Base-by-base conservation (phyloP, 1,140 invertebrate species). In the Lordiphosa stackelbergi region DNA sequence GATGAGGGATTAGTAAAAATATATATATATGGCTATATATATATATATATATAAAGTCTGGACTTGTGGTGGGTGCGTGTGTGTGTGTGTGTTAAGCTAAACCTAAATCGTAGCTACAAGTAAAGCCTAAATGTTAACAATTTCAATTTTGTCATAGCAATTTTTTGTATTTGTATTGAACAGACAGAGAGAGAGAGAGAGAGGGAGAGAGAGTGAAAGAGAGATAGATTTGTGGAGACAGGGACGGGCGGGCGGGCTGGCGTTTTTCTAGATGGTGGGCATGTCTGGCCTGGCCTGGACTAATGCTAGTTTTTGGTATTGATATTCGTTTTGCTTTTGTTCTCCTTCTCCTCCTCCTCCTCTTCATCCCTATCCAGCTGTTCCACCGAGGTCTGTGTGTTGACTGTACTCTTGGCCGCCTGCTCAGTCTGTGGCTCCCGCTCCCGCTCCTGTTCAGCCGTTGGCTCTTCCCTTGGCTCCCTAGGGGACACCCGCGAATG, bases 271-370 rank as follows among this genome's bases (percentile, higher is more conserved):
- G 70, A 35, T 19, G 31, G 13, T 24, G 37, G 56, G 56, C 56
- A 45, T 77, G 5, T 40, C 65, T 9, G 65, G 43, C 68, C 61
- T 66, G 41, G 70, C 69, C 54, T 61, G 28, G 28, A 71, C 66
- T 54, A 48, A 34, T 60, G 46, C 71, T 78, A 78, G 66, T 78
- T 74, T 73, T 78, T 66, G 70, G 73, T 68, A 72, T 85, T 37
- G 53, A 68, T 61, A 69, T 85, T 53, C 71, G 41, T 47, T 22
- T 79, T 65, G 19, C 62, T 66, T 34, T 61, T 61, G 35, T 73
- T 72, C 58, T 59, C 70, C 60, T 46, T 86, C 19, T 54, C 35
- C 19, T 60, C 16, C 58, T 42, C 69, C 55, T 22, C 58, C 41
- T 19, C 19, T 13, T 60, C 16, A 42, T 52, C 51, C 41, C 19